Evolutionary conservation across 2,113 vertebrate species (phyloP), one percentile per base, ranked within the genome.

Genomic region (Rhinichthys klamathensis): DNA sequence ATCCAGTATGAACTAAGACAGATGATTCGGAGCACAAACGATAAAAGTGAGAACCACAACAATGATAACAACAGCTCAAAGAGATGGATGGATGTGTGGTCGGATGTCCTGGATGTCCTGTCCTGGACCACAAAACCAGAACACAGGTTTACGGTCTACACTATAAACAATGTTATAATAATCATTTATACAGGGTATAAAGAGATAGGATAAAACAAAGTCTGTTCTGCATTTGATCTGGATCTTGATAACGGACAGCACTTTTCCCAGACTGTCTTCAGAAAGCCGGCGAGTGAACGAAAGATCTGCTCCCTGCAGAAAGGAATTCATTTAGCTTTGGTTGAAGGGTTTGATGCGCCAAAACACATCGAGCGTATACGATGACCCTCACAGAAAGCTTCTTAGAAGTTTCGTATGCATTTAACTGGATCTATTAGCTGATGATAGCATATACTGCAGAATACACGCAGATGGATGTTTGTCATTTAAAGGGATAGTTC

Each of bases 111-210:
- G 41, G 41, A 41, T 51, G 49, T 51, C 60, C 27, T 80, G 60
- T 84, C 51, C 84, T 85, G 49, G 44, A 58, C 35, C 85, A 58
- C 10, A 32, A 35, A 83, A 86, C 87, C 30, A 80, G 56, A 80
- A 65, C 4, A 27, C 85, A 67, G 63, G 78, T 85, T 58, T 70
- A 80, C 78, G 21, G 51, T 32, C 85, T 82, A 87, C 85, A 89
- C 85, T 85, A 77, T 76, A 85, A 89, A 80, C 80, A 89, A 87
- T 84, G 84, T 84, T 70, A 87, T 58, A 87, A 88, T 76, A 61
- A 83, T 73, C 38, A 49, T 38, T 84, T 80, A 82, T 86, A 83
- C 84, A 82, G 51, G 46, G 41, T 76, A 63, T 58, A 74, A 76
- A 83, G 83, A 46, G 18, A 86, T 86, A 56, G 12, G 76, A 70